Percentiles rank a stretch among this genome's conserved stretches.
Conservation (phyloP, 1,140 invertebrate genomes). For the Trichoplusia ni region DNA sequence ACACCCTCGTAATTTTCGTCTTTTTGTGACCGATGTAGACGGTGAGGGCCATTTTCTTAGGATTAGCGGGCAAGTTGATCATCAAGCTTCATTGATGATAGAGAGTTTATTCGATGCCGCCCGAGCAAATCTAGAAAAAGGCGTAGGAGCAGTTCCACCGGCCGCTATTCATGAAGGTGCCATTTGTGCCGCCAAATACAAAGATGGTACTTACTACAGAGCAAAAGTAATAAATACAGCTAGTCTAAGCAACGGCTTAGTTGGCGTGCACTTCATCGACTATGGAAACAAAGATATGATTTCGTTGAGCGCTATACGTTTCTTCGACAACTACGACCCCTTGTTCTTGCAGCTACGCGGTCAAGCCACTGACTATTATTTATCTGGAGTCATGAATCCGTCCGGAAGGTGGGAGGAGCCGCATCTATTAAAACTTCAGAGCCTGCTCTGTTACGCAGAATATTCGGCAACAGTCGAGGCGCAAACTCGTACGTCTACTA, state of each 20-base stretch:
- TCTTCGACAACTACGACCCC: constrained; percentile 79
- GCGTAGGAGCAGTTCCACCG: constrained; percentile 59
- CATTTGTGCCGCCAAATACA: constrained; percentile 85
- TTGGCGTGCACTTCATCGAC: constrained; percentile 86
- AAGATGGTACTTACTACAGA: constrained; percentile 84
- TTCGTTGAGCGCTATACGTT: constrained; percentile 80
- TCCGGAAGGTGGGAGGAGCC: constrained; percentile 78
- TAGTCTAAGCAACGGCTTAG: constrained; percentile 71
- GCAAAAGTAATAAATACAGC: constrained; percentile 81
- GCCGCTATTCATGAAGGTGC: constrained; percentile 74
- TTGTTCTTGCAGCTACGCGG: constrained; percentile 79
- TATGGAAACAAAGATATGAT: constrained; percentile 86
- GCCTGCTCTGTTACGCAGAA: constrained; percentile 79
- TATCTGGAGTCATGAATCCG: constrained; percentile 80
- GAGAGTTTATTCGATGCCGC: constrained; percentile 81
- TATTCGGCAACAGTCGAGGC: constrained; percentile 70
- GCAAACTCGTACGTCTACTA: constrained; percentile 58
- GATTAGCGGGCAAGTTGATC: constrained; percentile 86
- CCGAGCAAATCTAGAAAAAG: constrained; percentile 77
- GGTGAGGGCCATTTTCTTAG: constrained; percentile 84
- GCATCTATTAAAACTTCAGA: constrained; percentile 76
- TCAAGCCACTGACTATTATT: constrained; percentile 82
- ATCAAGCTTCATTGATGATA: constrained; percentile 80
- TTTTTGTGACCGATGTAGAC: constrained; percentile 86
- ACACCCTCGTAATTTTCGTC: constrained; percentile 60